Conservation (phyloP, 1,140 invertebrate species). For the Musca domestica region DNA sequence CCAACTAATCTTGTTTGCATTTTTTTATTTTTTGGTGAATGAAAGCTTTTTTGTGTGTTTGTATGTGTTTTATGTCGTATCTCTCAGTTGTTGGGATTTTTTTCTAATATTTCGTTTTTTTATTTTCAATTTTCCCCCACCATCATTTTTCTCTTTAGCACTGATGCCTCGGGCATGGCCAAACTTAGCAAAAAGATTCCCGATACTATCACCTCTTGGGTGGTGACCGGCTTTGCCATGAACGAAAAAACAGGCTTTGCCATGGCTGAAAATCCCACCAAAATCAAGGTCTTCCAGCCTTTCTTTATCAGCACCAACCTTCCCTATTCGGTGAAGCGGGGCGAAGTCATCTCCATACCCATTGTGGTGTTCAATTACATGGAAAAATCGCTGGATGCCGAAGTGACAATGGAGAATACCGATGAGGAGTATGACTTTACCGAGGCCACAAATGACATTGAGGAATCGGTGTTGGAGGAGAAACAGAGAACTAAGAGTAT, state of each 20-base stretch:
- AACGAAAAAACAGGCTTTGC: conserved; percentile 82
- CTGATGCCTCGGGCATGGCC: conserved; percentile 5
- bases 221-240: conserved; percentile 88
- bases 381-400: conserved; percentile 70
- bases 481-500: conserved; percentile 65
- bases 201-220: conserved; percentile 90
- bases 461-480: conserved; percentile 59
- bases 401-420: conserved; percentile 80
- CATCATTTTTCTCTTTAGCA: not conserved
- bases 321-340: conserved; percentile 82
- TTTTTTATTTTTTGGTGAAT: too few relatives aligned
- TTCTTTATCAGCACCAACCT: conserved; percentile 81
- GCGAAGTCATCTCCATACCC: conserved; percentile 55
- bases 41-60: too few relatives aligned
- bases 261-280: conserved; percentile 68
- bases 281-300: conserved; percentile 81
- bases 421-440: conserved; percentile 79
- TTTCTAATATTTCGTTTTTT: not conserved
- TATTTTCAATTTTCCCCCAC: not conserved
- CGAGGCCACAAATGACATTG: conserved; percentile 58
- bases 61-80: too few relatives aligned
- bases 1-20: too few relatives aligned
- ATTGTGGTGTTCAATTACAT: conserved; percentile 51
- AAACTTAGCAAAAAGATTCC: conserved; percentile 63
- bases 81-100: not conserved